A percentile compares a stretch with the other conserved stretches of the same genome.
These are phyloP conservation scores for Drosophila differens DNA, from an alignment of 2,888 invertebrate genomes.

Conservation along the genomic window DNA sequence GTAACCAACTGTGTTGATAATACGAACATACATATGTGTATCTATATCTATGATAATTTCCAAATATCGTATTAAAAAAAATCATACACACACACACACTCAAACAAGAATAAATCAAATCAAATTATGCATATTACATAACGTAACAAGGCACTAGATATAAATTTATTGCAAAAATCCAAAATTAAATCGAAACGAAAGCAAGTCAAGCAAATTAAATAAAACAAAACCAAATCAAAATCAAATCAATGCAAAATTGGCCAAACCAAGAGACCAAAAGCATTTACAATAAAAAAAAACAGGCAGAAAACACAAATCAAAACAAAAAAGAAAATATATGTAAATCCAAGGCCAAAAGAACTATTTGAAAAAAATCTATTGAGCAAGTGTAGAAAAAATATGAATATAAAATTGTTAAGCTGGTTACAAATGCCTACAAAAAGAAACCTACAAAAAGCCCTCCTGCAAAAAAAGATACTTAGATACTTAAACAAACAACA, in stretches of 20 bases:
- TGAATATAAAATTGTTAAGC: conserved; percentile 21
- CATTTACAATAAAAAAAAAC: conserved; percentile 50
- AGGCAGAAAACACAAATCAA: neutral
- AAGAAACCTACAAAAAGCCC: conserved; percentile 66
- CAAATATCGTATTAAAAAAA: conserved; percentile 38
- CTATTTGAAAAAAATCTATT: neutral
- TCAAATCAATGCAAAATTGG: conserved; percentile 57
- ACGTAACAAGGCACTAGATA: conserved; percentile 39
- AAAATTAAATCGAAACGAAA: conserved; percentile 7
- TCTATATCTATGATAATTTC: conserved; percentile 60
- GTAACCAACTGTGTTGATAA: conserved; percentile 53
- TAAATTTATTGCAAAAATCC: conserved; percentile 31
- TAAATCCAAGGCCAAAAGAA: conserved; percentile 53
- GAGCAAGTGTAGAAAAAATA: conserved; percentile 8
- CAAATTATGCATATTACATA: conserved; percentile 65
- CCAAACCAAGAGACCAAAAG: conserved; percentile 66
- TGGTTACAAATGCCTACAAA: conserved; percentile 39
- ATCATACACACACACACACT: neutral
- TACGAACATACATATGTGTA: conserved; percentile 61
- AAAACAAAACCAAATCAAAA: neutral
- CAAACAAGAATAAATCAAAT: conserved; percentile 43
- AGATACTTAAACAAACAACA: conserved; percentile 36
- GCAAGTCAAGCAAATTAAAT: conserved; percentile 14
- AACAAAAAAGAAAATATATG: conserved; percentile 15
- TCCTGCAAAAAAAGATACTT: conserved; percentile 54